phyloP scores from a whole-genome alignment of 64 coral and sea anemone species.

The Montipora sp. region DNA sequence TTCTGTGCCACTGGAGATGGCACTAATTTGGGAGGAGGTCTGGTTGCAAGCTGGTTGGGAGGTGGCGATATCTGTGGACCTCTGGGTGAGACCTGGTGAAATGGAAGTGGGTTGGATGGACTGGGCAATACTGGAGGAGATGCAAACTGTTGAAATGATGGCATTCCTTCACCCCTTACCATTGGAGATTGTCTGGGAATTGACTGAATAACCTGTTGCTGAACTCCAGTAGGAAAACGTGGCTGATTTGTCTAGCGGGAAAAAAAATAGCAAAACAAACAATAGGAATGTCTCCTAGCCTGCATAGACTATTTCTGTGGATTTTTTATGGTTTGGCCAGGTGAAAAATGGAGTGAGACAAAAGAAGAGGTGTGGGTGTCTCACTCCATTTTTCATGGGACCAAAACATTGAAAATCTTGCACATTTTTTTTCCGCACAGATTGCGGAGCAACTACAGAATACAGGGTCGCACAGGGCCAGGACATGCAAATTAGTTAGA shows the following conservation, averaged over 20 bases:
- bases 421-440: too few relatives aligned
- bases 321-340: too few relatives aligned
- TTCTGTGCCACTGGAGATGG: not conserved
- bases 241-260: constrained; percentile 7
- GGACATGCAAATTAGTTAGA: too few relatives aligned
- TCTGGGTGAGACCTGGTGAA: not conserved
- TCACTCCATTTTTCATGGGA: too few relatives aligned
- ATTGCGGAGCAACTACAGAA: too few relatives aligned
- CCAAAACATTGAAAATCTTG: too few relatives aligned
- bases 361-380: too few relatives aligned
- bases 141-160: constrained; percentile 4
- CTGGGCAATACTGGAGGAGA: not conserved
- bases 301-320: too few relatives aligned
- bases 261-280: not conserved
- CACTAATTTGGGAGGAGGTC: not conserved
- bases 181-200: not conserved
- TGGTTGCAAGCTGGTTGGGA: not conserved
- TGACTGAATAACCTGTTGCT: not conserved
- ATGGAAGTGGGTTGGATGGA: not conserved
- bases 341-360: too few relatives aligned
- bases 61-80: not conserved
- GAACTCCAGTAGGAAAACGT: not conserved
- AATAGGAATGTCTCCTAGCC: not conserved
- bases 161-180: not conserved
- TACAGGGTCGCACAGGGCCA: too few relatives aligned